phyloP scores from a whole-genome alignment of 2,113 vertebrate genomes.

The Agapornis roseicollis region DNA sequence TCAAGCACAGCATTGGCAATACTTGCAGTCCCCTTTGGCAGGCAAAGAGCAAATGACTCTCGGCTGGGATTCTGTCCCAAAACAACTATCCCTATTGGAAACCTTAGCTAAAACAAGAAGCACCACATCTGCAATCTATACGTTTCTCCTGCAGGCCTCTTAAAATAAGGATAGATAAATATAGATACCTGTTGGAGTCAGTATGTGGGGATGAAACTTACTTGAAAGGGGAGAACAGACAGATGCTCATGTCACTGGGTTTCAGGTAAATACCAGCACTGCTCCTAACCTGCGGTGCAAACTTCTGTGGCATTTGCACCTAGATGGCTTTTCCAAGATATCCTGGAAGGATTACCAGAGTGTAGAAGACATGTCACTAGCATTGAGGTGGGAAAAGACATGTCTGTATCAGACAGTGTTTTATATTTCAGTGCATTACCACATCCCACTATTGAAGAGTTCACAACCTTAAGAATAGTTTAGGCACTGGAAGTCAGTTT shows the following conservation, averaged over 20 bases:
- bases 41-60: conserved; percentile 16
- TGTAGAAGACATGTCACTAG: neutral
- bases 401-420: neutral
- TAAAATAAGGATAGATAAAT: conserved; percentile 56
- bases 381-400: neutral
- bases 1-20: conserved; percentile 48
- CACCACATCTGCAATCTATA: conserved; percentile 55
- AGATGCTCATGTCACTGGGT: neutral
- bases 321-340: neutral
- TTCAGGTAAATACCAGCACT: neutral
- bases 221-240: neutral
- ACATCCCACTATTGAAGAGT: neutral
- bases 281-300: neutral
- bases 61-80: conserved; percentile 37
- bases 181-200: conserved; percentile 22
- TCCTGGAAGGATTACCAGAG: neutral
- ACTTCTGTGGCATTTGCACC: neutral
- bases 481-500: neutral
- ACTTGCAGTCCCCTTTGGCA: conserved; percentile 38
- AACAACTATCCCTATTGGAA: conserved; percentile 46
- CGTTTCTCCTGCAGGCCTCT: conserved; percentile 11
- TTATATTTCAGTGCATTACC: neutral
- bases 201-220: neutral
- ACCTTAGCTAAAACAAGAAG: conserved; percentile 45
- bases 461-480: neutral